These are phyloP conservation scores for Mustela nigripes DNA, from an alignment of 2,113 vertebrate species.

Conservation along the genomic window DNA sequence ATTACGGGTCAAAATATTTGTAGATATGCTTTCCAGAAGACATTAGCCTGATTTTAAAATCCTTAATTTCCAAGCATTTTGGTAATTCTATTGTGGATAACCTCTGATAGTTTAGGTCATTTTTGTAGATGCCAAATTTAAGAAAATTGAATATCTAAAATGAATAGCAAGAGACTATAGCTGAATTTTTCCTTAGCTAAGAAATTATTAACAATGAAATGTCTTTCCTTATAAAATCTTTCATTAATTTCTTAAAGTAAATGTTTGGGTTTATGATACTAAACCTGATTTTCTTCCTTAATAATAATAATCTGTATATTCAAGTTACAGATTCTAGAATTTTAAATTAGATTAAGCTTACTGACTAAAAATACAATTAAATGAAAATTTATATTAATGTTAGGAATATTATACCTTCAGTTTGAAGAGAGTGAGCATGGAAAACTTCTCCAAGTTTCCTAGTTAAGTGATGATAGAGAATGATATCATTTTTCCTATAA, in stretches of 20 bases:
- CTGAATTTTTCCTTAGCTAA: constrained; percentile 89
- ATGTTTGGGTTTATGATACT: constrained; percentile 86
- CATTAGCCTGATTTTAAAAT: constrained; percentile 88
- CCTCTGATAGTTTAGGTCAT: constrained; percentile 94
- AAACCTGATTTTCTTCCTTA: constrained; percentile 90
- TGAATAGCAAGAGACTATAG: constrained; percentile 89
- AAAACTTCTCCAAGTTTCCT: constrained; percentile 54
- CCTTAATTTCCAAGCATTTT: constrained; percentile 90
- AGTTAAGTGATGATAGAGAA: constrained; percentile 48
- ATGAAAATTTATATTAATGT: constrained; percentile 54
- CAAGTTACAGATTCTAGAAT: constrained; percentile 80
- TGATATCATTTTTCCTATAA: not conserved
- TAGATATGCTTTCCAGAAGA: constrained; percentile 53
- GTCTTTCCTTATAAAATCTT: constrained; percentile 90
- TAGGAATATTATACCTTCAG: not conserved
- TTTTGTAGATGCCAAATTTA: constrained; percentile 87
- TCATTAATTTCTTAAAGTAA: constrained; percentile 90
- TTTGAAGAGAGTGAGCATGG: not conserved
- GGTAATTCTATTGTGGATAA: constrained; percentile 93
- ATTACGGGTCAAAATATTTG: constrained; percentile 13
- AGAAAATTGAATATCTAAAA: constrained; percentile 93
- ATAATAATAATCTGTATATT: constrained; percentile 85
- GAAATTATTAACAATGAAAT: constrained; percentile 93
- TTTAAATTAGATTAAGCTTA: constrained; percentile 82
- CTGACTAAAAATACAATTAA: constrained; percentile 75